Evolutionary conservation across 2,888 invertebrate genomes (phyloP).

Genomic region (Drosophila meridionalis): DNA sequence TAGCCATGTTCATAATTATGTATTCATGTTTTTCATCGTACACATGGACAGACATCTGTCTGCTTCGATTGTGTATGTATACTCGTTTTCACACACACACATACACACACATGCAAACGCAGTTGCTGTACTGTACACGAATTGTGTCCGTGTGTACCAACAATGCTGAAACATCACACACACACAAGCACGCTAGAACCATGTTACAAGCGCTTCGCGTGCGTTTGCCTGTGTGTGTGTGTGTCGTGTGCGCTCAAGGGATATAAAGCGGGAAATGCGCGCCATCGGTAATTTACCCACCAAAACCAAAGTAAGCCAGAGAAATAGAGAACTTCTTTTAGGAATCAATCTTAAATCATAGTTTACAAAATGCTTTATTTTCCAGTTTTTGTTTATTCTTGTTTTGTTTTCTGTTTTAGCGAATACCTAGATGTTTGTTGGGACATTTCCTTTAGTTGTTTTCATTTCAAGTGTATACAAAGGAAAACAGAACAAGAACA

Average conservation of each 20-base stretch:
- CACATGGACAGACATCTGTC: constrained; percentile 50
- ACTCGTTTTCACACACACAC: constrained; percentile 50
- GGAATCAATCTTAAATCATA: constrained; percentile 50
- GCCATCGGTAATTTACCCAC: constrained; percentile 45
- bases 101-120: constrained; percentile 24
- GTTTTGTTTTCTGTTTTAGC: constrained; percentile 21
- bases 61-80: constrained; percentile 63
- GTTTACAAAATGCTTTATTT: constrained; percentile 76
- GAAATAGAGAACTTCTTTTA: constrained; percentile 4
- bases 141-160: constrained; percentile 24
- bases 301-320: constrained; percentile 14
- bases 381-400: constrained; percentile 27
- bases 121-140: constrained; percentile 42
- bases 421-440: constrained; percentile 51
- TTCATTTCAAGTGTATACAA: constrained; percentile 19
- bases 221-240: constrained; percentile 11
- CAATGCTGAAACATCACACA: constrained; percentile 36
- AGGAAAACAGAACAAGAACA: constrained; percentile 35
- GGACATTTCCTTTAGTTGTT: constrained; percentile 22
- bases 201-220: constrained; percentile 24
- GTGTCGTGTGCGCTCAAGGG: constrained; percentile 29
- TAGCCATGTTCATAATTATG: neutral
- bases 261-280: constrained; percentile 68
- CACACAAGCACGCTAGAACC: constrained; percentile 1
- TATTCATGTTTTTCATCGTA: constrained; percentile 7